Conservation (phyloP, 2,113 vertebrate genomes). For the Campylomormyrus numenius region DNA sequence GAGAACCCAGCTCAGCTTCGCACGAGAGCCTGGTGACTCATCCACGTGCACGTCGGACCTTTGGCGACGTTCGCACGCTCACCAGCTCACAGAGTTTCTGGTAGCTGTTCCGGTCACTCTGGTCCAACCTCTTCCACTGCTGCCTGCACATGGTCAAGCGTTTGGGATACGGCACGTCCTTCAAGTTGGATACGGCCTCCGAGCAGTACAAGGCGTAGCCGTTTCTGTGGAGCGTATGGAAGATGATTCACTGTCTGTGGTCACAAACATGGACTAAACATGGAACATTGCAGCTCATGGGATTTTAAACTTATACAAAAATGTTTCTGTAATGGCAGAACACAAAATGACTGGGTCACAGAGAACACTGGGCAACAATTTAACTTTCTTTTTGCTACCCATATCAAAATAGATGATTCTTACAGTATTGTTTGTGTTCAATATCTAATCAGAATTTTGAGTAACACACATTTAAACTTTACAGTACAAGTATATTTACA, state of each 20-base stretch:
- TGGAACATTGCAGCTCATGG: not conserved
- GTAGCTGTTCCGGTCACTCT: slow-evolving; percentile 83
- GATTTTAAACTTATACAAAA: not conserved
- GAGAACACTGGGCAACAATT: too few species aligned
- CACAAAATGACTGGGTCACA: not conserved
- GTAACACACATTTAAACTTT: too few species aligned
- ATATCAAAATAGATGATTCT: too few species aligned
- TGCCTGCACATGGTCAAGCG: slow-evolving; percentile 98
- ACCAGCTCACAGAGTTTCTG: slow-evolving; percentile 97
- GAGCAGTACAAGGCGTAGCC: slow-evolving; percentile 97
- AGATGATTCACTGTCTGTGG: not conserved
- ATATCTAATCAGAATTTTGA: too few species aligned
- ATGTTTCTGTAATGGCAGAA: not conserved
- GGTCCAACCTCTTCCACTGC: slow-evolving; percentile 90
- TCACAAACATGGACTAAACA: not conserved
- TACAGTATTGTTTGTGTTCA: too few species aligned
- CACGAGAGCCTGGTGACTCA: not conserved
- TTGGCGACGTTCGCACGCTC: not conserved
- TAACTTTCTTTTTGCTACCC: too few species aligned
- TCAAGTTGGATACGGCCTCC: slow-evolving; percentile 96
- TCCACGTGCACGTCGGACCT: not conserved
- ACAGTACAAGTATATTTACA: too few species aligned
- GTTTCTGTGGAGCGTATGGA: slow-evolving; percentile 60
- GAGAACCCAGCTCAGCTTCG: not conserved
- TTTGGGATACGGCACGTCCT: slow-evolving; percentile 90